Conservation (phyloP, 2,888 invertebrate species). For the Nomada ruficornis region DNA sequence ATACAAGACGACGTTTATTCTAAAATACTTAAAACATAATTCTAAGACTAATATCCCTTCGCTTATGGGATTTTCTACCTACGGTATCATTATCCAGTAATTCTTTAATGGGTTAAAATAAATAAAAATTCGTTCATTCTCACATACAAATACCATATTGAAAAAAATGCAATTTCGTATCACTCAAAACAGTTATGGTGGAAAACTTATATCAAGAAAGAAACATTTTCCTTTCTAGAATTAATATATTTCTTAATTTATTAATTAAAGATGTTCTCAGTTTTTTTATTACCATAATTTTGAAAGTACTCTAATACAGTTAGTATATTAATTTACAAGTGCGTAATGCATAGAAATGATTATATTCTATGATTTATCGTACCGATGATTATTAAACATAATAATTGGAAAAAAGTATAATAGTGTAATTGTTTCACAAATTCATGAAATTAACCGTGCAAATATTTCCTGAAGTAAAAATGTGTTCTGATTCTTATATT, state of each 20-base stretch:
- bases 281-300: conserved; percentile 1
- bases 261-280: too few species aligned
- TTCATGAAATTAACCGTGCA: neutral
- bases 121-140: conserved; percentile 11
- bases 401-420: conserved; percentile 3
- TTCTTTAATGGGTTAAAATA: conserved; percentile 17
- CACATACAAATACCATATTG: conserved; percentile 23
- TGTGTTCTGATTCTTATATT: conserved; percentile 19
- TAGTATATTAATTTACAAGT: conserved; percentile 5
- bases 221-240: neutral
- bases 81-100: conserved; percentile 7
- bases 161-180: conserved; percentile 15
- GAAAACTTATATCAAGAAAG: conserved; percentile 14
- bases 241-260: neutral
- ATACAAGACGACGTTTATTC: conserved; percentile 2
- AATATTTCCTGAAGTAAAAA: neutral
- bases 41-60: conserved; percentile 5
- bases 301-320: conserved; percentile 2
- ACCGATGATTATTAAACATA: neutral
- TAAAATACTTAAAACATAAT: conserved; percentile 22
- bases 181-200: conserved; percentile 12
- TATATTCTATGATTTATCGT: neutral
- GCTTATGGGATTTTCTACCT: conserved; percentile 3
- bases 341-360: neutral
- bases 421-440: neutral